Percentiles rank a stretch among this genome's conserved stretches.
phyloP scores from a whole-genome alignment of 1,140 invertebrate genomes.

The Drosophila grimshawi region DNA sequence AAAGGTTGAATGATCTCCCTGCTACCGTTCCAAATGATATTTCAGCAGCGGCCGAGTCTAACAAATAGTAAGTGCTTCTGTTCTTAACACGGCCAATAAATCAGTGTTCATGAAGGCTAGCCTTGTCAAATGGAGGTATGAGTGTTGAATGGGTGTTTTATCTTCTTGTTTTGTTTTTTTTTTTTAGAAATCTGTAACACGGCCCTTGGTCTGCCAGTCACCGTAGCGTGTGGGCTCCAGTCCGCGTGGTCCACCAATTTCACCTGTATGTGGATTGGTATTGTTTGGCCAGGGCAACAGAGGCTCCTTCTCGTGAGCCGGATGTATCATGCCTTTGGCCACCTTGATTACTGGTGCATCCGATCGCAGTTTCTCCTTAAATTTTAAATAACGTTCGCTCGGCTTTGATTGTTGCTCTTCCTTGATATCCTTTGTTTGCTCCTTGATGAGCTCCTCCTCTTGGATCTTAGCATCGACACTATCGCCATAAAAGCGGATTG shows the following conservation, averaged over 20 bases:
- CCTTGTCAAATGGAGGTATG: neutral
- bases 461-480: neutral
- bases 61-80: constrained; percentile 70
- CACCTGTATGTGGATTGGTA: constrained; percentile 94
- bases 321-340: constrained; percentile 51
- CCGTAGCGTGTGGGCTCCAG: constrained; percentile 99
- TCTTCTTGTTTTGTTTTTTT: neutral
- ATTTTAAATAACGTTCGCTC: constrained; percentile 58
- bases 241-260: constrained; percentile 93
- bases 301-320: constrained; percentile 60
- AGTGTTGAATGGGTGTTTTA: too few relatives aligned
- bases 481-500: neutral
- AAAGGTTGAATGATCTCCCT: constrained; percentile 40
- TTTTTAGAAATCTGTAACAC: constrained; percentile 88
- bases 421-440: neutral
- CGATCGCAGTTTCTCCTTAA: constrained; percentile 61
- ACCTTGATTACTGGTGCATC: constrained; percentile 14
- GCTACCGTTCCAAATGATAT: constrained; percentile 50
- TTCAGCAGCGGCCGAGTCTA: constrained; percentile 26
- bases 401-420: neutral
- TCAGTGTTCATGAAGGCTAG: constrained; percentile 29
- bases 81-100: constrained; percentile 58
- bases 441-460: neutral
- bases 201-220: constrained; percentile 99
- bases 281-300: constrained; percentile 86